phyloP scores from a whole-genome alignment of 2,888 invertebrate genomes.

The Micoletzkya japonica region DNA sequence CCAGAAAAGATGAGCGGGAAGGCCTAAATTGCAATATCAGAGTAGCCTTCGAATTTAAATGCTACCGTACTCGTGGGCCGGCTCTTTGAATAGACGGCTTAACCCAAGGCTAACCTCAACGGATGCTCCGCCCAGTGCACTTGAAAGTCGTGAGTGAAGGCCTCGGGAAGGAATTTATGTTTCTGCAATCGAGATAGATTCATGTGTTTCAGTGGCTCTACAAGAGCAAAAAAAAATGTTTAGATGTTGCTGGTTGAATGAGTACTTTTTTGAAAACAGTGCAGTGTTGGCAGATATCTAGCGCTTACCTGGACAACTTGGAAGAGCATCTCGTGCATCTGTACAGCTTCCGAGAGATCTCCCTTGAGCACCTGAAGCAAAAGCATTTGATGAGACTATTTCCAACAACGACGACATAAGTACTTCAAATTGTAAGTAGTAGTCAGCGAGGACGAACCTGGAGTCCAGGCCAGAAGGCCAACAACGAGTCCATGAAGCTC shows the following conservation, averaged over 20 bases:
- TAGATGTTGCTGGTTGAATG: background rate
- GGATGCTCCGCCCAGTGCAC: slow-evolving; percentile 99
- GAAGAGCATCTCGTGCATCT: slow-evolving; percentile 97
- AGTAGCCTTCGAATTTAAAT: too few species aligned
- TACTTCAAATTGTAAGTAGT: background rate
- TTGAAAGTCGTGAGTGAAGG: slow-evolving; percentile 95
- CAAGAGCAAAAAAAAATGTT: background rate
- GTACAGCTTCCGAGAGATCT: slow-evolving; percentile 94
- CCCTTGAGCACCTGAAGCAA: slow-evolving; percentile 75
- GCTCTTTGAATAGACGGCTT: too few species aligned
- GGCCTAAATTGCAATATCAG: too few species aligned
- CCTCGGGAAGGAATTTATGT: slow-evolving; percentile 96
- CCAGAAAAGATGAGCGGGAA: too few species aligned
- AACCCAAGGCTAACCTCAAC: slow-evolving; percentile 75
- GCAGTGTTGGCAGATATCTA: too few species aligned
- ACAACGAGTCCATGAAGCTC: slow-evolving; percentile 93
- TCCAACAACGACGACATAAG: background rate
- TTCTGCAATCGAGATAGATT: slow-evolving; percentile 66
- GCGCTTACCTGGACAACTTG: slow-evolving; percentile 82
- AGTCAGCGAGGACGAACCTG: slow-evolving; percentile 30
- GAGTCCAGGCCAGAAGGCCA: slow-evolving; percentile 97
- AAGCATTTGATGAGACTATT: background rate
- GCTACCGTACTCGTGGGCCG: too few species aligned
- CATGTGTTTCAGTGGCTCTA: background rate
- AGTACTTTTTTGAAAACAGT: background rate